These are phyloP conservation scores for Ischnus inquisitorius DNA, from an alignment of 2,888 invertebrate genomes.

Conservation along the genomic window DNA sequence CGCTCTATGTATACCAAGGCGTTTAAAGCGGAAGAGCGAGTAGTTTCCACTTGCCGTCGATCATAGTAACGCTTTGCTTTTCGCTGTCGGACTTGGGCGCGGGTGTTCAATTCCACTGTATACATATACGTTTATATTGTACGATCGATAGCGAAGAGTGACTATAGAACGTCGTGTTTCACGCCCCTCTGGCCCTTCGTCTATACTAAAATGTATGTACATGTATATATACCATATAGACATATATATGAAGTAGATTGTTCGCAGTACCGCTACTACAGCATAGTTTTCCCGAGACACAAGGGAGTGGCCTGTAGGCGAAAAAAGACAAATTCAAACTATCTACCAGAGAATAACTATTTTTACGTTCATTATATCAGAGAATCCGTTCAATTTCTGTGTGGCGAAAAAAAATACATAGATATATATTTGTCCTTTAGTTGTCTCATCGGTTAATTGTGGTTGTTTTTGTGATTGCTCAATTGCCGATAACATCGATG, in stretches of 20 bases:
- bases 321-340: slow-evolving; percentile 19
- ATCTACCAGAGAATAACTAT: not conserved
- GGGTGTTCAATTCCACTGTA: slow-evolving; percentile 36
- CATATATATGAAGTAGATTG: slow-evolving; percentile 16
- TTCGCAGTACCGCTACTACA: slow-evolving; percentile 19
- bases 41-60: slow-evolving; percentile 58
- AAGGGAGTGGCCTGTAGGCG: slow-evolving; percentile 44
- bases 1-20: slow-evolving; percentile 39
- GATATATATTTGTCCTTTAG: no score
- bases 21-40: slow-evolving; percentile 57
- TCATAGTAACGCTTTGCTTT: slow-evolving; percentile 56
- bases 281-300: slow-evolving; percentile 48
- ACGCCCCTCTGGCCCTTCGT: slow-evolving; percentile 46
- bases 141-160: slow-evolving; percentile 47
- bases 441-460: no score
- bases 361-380: no score
- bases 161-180: slow-evolving; percentile 24
- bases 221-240: not conserved
- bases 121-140: slow-evolving; percentile 31
- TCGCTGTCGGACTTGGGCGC: slow-evolving; percentile 36
- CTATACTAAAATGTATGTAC: slow-evolving; percentile 13
- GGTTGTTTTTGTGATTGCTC: no score
- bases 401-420: no score
- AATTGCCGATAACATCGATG: no score
- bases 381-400: no score